These are phyloP conservation scores for Sigmodon hispidus DNA, from an alignment of 2,113 vertebrate genomes.

Conservation along the genomic window DNA sequence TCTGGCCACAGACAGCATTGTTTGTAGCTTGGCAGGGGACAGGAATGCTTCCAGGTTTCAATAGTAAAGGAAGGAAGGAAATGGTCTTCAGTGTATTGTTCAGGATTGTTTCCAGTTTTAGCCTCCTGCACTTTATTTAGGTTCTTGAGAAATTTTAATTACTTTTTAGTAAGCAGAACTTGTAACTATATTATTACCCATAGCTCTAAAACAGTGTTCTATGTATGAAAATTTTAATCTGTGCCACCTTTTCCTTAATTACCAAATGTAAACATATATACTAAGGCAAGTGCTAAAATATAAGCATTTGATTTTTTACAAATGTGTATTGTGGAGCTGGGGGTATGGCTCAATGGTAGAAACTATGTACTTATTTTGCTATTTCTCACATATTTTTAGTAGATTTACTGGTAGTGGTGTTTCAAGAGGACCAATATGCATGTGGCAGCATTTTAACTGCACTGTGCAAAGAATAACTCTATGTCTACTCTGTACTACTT, in stretches of 20 bases:
- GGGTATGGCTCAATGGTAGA: too few relatives aligned
- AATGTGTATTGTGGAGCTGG: background rate
- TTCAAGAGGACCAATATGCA: background rate
- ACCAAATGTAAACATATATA: background rate
- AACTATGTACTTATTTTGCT: background rate
- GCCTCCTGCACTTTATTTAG: conserved; percentile 27
- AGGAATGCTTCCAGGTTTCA: conserved; percentile 42
- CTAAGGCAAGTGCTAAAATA: conserved; percentile 37
- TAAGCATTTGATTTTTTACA: background rate
- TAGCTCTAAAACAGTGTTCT: conserved; percentile 28
- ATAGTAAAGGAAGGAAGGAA: conserved; percentile 65
- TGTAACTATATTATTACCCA: background rate
- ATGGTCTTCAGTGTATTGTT: conserved; percentile 56
- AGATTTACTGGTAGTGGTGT: background rate
- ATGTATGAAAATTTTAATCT: conserved; percentile 3
- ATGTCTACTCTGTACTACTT: background rate
- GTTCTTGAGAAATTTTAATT: conserved; percentile 54
- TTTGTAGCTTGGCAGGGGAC: conserved; percentile 38
- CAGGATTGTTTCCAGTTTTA: conserved; percentile 58
- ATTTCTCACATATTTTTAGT: background rate
- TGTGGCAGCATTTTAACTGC: background rate
- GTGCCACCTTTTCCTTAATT: background rate
- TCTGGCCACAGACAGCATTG: background rate
- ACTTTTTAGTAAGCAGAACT: conserved; percentile 29
- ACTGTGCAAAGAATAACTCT: background rate